phyloP scores from a whole-genome alignment of 2,888 invertebrate genomes.

The Polietes domitor region DNA sequence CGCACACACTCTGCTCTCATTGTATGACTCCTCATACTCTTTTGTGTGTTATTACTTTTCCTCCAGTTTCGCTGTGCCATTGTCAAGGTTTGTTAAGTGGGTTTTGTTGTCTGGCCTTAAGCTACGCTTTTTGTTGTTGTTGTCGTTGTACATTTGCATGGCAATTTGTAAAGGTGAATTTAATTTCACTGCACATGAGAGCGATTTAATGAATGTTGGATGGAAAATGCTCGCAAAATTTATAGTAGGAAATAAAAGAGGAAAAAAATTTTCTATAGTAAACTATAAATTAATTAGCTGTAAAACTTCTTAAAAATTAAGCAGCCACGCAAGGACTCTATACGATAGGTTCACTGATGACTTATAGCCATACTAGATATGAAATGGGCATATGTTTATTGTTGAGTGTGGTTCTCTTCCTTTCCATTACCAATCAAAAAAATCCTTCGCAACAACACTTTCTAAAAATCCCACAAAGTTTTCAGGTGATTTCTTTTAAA shows the following conservation, averaged over 20 bases:
- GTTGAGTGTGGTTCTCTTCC: too few relatives aligned
- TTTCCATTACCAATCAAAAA: too few relatives aligned
- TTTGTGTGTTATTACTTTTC: not conserved
- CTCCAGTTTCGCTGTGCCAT: not conserved
- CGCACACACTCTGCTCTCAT: too few relatives aligned
- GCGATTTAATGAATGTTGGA: not conserved
- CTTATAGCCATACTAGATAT: too few relatives aligned
- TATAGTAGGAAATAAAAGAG: too few relatives aligned
- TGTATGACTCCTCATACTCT: not conserved
- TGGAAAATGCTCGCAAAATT: not conserved
- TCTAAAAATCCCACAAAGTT: slow-evolving; percentile 4
- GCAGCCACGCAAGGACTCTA: too few relatives aligned
- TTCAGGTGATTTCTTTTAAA: not conserved
- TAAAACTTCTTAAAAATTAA: too few relatives aligned
- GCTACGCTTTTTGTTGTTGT: slow-evolving; percentile 10
- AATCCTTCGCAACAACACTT: too few relatives aligned
- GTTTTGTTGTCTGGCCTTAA: slow-evolving; percentile 39
- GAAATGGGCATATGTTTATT: too few relatives aligned
- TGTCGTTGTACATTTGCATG: not conserved
- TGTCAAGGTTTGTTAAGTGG: slow-evolving; percentile 37
- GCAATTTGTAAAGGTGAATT: not conserved
- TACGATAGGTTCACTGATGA: too few relatives aligned
- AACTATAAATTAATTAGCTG: too few relatives aligned
- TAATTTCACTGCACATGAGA: not conserved
- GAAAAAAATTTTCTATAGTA: too few relatives aligned